These are phyloP conservation scores for Saccostrea echinata DNA, from an alignment of 1,140 invertebrate species.

Conservation along the genomic window DNA sequence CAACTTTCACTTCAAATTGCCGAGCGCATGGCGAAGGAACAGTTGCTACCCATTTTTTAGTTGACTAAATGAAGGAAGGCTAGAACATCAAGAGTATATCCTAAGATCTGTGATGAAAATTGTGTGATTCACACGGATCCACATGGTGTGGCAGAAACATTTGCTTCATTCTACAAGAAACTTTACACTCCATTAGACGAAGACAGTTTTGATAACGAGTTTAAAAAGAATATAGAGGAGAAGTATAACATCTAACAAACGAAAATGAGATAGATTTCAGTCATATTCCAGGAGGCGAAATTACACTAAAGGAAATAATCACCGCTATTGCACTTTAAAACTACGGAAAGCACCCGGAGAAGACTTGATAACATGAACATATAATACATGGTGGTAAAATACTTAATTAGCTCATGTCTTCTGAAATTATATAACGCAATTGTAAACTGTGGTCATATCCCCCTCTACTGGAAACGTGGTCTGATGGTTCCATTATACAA, in stretches of 20 bases:
- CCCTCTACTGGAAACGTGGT: background rate
- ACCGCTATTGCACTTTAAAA: background rate
- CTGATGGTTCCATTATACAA: constrained; percentile 42
- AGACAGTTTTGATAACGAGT: too few species aligned
- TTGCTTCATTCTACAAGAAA: constrained; percentile 12
- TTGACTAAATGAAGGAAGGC: background rate
- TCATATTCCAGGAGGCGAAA: constrained; percentile 7
- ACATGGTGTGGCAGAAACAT: background rate
- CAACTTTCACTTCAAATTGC: too few species aligned
- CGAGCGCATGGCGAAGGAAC: too few species aligned
- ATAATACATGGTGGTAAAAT: background rate
- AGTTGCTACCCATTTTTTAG: too few species aligned
- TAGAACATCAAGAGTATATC: background rate
- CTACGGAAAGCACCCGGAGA: background rate
- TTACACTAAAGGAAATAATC: background rate
- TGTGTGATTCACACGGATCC: background rate
- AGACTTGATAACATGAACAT: constrained; percentile 40
- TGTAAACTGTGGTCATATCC: background rate
- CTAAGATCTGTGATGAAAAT: background rate
- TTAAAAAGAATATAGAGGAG: background rate
- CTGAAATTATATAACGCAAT: background rate
- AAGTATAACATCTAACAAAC: background rate
- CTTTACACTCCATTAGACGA: background rate
- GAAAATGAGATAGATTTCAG: background rate
- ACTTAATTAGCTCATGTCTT: background rate